Base-by-base conservation (phyloP, 2,888 invertebrate species). In the Drosophila subquinaria region DNA sequence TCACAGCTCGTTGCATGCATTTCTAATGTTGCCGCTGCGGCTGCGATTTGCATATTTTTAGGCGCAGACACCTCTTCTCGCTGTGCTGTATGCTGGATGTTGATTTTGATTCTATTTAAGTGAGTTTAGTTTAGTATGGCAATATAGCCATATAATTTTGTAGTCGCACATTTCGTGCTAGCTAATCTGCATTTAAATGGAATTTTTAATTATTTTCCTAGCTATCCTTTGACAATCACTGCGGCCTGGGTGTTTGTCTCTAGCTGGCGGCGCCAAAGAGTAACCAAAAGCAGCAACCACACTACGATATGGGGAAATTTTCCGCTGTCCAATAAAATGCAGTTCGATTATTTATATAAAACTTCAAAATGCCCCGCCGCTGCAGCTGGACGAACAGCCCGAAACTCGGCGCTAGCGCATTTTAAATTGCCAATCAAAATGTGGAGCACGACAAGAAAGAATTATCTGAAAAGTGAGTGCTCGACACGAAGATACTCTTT, bases 111-210 rank as follows among this genome's bases (percentile, higher is more conserved):
- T 57, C 60, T 50, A 80, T 83, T 88, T 77, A 83, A 79, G 86
- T 57, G 53, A 42, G 27, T 47, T 42, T 62, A 61, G 47, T 42
- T 42, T 62, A 61, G 47, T 42, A 27, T 64, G 55, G 52, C 60
- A 48, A 69, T 53, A 47, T 53, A 47, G 27, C 59, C 43, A 87
- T 87, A 85, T 85, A 79, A 86, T 80, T 80, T 71, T 80, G 78
- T 75, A 79, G 88, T 68, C 59, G 72, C 73, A 71, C 79, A 84
- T 76, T 81, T 73, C 74, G 79, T 59, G 74, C 73, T 73, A 85
- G 80, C 86, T 87, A 87, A 87, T 87, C 86, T 87, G 86, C 86
- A 87, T 87, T 87, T 87, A 88, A 87, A 87, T 87, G 86, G 90
- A 88, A 85, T 89, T 87, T 89, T 87, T 89, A 87, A 87, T 89